phyloP scores from a whole-genome alignment of 2,113 vertebrate species.

The Carassius auratus region DNA sequence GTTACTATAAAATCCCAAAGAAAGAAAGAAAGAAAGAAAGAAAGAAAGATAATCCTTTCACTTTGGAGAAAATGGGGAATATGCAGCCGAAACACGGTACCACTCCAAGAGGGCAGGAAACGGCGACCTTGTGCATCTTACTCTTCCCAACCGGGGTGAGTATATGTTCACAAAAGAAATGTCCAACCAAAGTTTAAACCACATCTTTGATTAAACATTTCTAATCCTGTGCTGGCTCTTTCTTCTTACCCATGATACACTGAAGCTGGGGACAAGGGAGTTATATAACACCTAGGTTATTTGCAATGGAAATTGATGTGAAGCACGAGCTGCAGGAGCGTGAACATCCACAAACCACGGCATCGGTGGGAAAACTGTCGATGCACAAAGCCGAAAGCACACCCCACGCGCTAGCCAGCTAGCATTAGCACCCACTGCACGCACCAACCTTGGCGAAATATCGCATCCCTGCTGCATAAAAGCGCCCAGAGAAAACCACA shows the following conservation, averaged over 20 bases:
- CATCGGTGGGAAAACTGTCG: conserved; percentile 52
- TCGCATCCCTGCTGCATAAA: conserved; percentile 95
- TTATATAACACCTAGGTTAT: not conserved
- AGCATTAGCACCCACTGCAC: conserved; percentile 50
- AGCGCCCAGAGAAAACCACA: conserved; percentile 94
- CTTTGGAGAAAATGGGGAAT: conserved; percentile 77
- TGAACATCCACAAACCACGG: conserved; percentile 78
- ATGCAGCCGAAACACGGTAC: conserved; percentile 95
- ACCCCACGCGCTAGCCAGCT: conserved; percentile 29
- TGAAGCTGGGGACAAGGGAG: not conserved
- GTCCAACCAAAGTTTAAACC: conserved; percentile 56
- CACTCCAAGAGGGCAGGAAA: conserved; percentile 88
- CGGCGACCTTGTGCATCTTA: conserved; percentile 83
- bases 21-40: not conserved
- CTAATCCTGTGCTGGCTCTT: conserved; percentile 39
- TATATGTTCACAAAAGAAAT: conserved; percentile 76
- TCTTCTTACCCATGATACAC: not conserved
- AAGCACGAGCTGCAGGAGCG: conserved; percentile 55
- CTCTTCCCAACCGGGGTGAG: conserved; percentile 77
- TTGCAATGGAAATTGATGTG: not conserved
- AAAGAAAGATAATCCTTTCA: not conserved
- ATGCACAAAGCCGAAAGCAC: conserved; percentile 75
- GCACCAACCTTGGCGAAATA: conserved; percentile 94
- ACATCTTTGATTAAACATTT: conserved; percentile 42
- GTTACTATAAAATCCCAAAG: not conserved